Conservation (phyloP, 2,888 invertebrate genomes). For the Dasysyrphus tricinctus region DNA sequence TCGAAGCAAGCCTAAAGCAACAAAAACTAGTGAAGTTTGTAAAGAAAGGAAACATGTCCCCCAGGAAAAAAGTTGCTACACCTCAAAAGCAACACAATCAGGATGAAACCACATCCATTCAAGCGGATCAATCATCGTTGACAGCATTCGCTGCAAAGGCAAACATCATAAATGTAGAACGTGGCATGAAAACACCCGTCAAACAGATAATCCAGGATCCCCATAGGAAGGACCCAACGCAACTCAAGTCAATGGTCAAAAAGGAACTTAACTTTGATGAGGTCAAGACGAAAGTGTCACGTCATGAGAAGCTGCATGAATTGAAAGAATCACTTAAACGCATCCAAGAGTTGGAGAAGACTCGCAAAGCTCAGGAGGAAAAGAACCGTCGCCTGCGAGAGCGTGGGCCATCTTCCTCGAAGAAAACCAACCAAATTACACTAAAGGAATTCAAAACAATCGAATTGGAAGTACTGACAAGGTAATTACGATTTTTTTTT, state of each 20-base stretch:
- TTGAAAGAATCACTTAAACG: conserved; percentile 88
- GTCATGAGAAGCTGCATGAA: conserved; percentile 88
- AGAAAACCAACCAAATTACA: conserved; percentile 80
- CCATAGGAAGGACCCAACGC: conserved; percentile 80
- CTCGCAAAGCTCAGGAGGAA: conserved; percentile 84
- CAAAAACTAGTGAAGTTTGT: conserved; percentile 82
- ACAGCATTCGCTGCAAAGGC: conserved; percentile 76
- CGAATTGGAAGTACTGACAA: conserved; percentile 89
- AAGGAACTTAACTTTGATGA: conserved; percentile 88
- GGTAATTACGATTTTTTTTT: conserved; percentile 84
- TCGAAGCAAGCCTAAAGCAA: conserved; percentile 79
- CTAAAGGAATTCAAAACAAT: conserved; percentile 89
- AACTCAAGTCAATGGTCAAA: conserved; percentile 83
- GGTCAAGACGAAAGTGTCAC: conserved; percentile 87
- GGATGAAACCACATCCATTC: conserved; percentile 39
- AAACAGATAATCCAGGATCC: conserved; percentile 83
- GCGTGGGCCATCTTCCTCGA: conserved; percentile 77
- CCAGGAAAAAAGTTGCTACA: conserved; percentile 79
- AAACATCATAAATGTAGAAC: conserved; percentile 79
- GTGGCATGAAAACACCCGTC: conserved; percentile 80
- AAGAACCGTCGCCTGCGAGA: conserved; percentile 80
- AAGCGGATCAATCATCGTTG: conserved; percentile 78
- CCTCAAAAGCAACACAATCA: conserved; percentile 63
- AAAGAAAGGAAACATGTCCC: conserved; percentile 82
- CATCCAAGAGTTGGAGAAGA: conserved; percentile 87